phyloP scores from a whole-genome alignment of 2,113 vertebrate species.

The Oryzias javanicus region DNA sequence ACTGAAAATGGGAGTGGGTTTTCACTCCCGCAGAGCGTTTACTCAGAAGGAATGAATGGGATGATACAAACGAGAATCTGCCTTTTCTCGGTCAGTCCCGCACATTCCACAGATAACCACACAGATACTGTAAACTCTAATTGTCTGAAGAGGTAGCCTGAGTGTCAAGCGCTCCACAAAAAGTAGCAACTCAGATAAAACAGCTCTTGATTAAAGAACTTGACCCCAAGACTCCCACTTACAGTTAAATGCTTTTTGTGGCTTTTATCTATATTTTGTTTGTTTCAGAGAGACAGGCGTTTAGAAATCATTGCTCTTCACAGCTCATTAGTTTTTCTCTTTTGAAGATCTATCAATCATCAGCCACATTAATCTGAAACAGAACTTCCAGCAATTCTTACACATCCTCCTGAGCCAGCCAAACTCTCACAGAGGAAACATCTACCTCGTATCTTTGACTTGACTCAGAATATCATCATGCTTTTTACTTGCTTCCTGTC shows the following conservation, averaged over 20 bases:
- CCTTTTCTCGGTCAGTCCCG: conserved; percentile 58
- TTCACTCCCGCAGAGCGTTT: conserved; percentile 47
- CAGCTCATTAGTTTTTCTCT: conserved; percentile 9
- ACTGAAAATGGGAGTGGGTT: conserved; percentile 32
- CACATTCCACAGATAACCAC: conserved; percentile 73
- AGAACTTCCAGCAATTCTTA: conserved; percentile 29
- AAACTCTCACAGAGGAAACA: conserved; percentile 11
- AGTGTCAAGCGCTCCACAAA: conserved; percentile 15
- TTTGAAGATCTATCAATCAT: conserved; percentile 28
- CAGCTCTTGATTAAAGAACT: conserved; percentile 18
- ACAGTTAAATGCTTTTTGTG: conserved; percentile 9
- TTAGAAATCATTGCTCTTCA: conserved; percentile 19
- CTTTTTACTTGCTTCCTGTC: conserved; percentile 38
- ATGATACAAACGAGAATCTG: conserved; percentile 63
- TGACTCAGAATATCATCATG: conserved; percentile 61
- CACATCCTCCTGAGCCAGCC: conserved; percentile 1
- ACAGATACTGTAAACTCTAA: conserved; percentile 55
- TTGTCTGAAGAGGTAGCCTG: conserved; percentile 18
- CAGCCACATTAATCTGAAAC: conserved; percentile 15
- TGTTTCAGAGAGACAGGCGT: conserved; percentile 12
- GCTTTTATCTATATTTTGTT: background rate
- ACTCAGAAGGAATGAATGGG: conserved; percentile 50
- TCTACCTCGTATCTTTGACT: conserved; percentile 19
- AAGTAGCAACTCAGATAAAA: conserved; percentile 6
- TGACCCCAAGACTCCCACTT: conserved; percentile 17